Base-by-base conservation (phyloP, 2,888 invertebrate genomes). In the Zygaena filipendulae region DNA sequence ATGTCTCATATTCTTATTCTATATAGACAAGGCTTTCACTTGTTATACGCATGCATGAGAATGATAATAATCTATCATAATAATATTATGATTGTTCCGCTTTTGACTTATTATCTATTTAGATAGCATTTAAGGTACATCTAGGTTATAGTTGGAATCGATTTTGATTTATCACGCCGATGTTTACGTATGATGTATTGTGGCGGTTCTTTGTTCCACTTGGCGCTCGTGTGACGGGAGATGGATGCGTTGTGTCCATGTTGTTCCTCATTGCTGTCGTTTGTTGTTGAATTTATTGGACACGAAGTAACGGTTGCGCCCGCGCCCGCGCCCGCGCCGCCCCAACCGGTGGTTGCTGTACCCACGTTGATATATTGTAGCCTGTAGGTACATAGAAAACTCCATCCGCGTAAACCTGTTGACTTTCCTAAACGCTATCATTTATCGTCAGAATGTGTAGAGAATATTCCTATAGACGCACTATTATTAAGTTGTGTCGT, bases 231-330 rank as follows among this genome's bases (percentile, higher is more conserved):
- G 51, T 59, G 70, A 74, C 69, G 61, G 53, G 52, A 63, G 72
- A 75, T 68, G 62, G 67, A 75, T 72, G 68, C 56, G 53, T 54
- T 49, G 52, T 54, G 16, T 49, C 42, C 47, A 41, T 45, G 45
- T 39, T 51, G 61, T 70, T 62, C 64, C 67, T 69, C 62, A 66
- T 66, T 60, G 64, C 66, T 58, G 69, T 69, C 64, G 64, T 64
- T 74, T 68, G 62, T 66, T 63, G 59, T 59, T 59, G 55, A 61
- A 69, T 74, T 72, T 74, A 74, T 74, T 69, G 64, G 61, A 62
- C 68, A 70, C 70, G 71, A 68, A 66, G 56, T 70, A 71, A 70
- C 68, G 66, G 71, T 62, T 52, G 57, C 54, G 47, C 49, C 47
- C 45, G 42, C 45, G 43, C 40, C 36, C 52, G 45, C 44, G 52